Conservation (phyloP, 1,140 invertebrate species). For the Caligus rogercresseyi region DNA sequence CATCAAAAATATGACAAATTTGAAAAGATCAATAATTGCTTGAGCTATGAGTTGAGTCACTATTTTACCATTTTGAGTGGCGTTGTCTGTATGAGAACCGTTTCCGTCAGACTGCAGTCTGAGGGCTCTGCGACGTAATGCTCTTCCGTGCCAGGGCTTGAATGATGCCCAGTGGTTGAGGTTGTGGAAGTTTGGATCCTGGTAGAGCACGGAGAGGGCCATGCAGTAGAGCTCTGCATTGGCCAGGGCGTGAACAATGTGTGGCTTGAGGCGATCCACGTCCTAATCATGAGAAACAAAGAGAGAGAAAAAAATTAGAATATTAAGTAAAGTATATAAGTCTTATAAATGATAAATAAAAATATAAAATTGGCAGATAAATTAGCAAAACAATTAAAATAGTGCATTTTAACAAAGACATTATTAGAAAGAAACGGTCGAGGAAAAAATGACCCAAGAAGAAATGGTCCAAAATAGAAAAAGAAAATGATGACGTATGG, state of each 20-base stretch:
- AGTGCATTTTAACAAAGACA: too few species aligned
- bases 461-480: too few species aligned
- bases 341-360: too few species aligned
- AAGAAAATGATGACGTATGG: too few species aligned
- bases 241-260: slow-evolving; percentile 71
- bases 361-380: too few species aligned
- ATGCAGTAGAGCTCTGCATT: slow-evolving; percentile 91
- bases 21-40: too few species aligned
- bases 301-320: slow-evolving; percentile 1
- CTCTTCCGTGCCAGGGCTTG: slow-evolving; percentile 80
- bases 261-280: slow-evolving; percentile 77
- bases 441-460: too few species aligned
- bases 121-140: slow-evolving; percentile 64
- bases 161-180: slow-evolving; percentile 64
- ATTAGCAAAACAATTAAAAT: not conserved
- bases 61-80: slow-evolving; percentile 71
- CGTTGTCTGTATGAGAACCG: slow-evolving; percentile 82
- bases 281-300: slow-evolving; percentile 41
- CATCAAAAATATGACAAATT: too few species aligned
- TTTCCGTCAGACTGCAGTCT: slow-evolving; percentile 78
- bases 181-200: slow-evolving; percentile 84
- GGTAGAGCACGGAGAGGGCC: slow-evolving; percentile 86
- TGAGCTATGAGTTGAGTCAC: too few species aligned
- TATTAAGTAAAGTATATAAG: not conserved
- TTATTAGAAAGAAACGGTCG: too few species aligned